A percentile compares a stretch with the other conserved stretches of the same genome.
These are phyloP conservation scores for Lota lota DNA, from an alignment of 2,113 vertebrate species.

Conservation along the genomic window DNA sequence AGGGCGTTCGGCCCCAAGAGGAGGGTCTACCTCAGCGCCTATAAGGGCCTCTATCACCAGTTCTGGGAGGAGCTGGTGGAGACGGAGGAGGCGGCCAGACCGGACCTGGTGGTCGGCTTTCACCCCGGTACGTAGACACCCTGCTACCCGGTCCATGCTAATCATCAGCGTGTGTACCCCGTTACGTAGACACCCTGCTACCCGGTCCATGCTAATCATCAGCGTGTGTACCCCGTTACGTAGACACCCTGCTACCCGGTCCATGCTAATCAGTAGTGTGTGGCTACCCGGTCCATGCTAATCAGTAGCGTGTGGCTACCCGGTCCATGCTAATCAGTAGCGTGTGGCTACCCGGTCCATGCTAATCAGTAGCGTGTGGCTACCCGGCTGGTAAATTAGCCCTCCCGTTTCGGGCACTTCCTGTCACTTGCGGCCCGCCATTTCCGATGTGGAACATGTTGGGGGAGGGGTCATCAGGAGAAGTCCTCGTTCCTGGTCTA, in stretches of 20 bases:
- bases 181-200: no score
- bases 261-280: neutral
- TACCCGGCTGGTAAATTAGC: neutral
- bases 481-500: no score
- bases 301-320: no score
- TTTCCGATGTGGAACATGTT: no score
- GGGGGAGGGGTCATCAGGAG: no score
- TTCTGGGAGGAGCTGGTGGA: conserved; percentile 93
- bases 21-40: conserved; percentile 82
- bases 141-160: neutral
- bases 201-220: no score
- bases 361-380: neutral
- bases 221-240: conserved; percentile 94
- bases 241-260: neutral
- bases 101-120: conserved; percentile 89
- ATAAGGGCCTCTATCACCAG: conserved; percentile 89
- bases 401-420: no score
- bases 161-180: neutral
- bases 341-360: neutral
- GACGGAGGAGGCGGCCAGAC: conserved; percentile 74
- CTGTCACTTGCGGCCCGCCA: no score
- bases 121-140: conserved; percentile 82
- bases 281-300: neutral
- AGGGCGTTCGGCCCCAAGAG: conserved; percentile 64
- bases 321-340: neutral